Base-by-base conservation (phyloP, 2,888 invertebrate genomes). In the Caenorhabditis sulstoni region DNA sequence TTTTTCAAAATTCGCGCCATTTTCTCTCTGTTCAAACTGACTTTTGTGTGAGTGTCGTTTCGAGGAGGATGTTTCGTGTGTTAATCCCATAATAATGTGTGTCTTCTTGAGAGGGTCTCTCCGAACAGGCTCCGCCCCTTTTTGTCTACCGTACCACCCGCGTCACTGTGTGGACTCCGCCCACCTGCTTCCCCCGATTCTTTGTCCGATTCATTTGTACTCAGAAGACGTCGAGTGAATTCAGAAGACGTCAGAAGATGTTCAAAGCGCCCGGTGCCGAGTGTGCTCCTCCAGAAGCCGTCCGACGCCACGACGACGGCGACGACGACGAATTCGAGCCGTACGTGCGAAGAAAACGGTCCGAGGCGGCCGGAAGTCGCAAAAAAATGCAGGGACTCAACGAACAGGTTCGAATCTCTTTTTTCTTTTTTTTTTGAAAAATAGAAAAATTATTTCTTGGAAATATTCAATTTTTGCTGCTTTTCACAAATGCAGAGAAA, bases 281-380 rank as follows among this genome's bases (percentile, higher is more conserved):
- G 29, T 7, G 29, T 5, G 29, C n/a, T n/a, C n/a, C n/a, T n/a
- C n/a, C 3, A 29, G 29, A 29, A 3, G 29, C 7, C 29, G 29
- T 29, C 29, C 4, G 4, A 5, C 29, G 29, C 7, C 29, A 7
- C 7, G 29, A 7, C 29, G 29, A 29, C 11, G 61, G 59, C 18
- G 59, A 55, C 18, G 85, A 85, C 11, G 88, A 87, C 29, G 85
- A 89, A 41, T 66, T 89, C 18, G 89, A 89, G 65, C 89, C 89
- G 29, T 89, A 89, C 57, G 88, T 89, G 12, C 68, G 89, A 37
- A 79, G 83, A 55, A 85, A 85, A 73, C 74, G 83, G 41, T 52
- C 79, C 9, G 77, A 75, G 44, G 29, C 29, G 29, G 79, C 81
- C 11, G 86, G 84, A 41, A 70, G 79, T 44, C 76, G 85, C 9